Evolutionary conservation across 2,113 vertebrate species (phyloP).

Genomic region (Carassius gibelio): DNA sequence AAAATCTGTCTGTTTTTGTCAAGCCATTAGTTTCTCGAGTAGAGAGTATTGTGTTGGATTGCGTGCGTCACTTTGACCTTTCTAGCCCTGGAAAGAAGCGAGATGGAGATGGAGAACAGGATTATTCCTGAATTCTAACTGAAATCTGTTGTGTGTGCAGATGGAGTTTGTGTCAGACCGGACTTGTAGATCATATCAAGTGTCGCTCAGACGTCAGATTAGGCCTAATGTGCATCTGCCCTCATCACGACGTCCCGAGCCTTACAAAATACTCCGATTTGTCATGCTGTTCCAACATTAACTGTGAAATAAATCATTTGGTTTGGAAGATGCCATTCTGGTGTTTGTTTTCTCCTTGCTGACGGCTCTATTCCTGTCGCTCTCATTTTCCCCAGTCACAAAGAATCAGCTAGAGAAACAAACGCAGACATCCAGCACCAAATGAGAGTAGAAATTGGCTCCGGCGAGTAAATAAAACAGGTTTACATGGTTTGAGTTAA

Average conservation of each 20-base stretch:
- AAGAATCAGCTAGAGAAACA: conserved; percentile 11
- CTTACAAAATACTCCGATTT: conserved; percentile 31
- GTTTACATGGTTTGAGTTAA: background rate
- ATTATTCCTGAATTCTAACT: background rate
- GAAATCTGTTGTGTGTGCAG: conserved; percentile 15
- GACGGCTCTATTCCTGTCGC: conserved; percentile 19
- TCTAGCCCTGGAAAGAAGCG: conserved; percentile 46
- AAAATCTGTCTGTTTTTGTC: background rate
- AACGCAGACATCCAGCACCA: background rate
- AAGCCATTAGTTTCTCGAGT: background rate
- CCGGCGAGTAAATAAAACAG: background rate
- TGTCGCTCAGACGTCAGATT: conserved; percentile 38
- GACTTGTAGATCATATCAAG: conserved; percentile 37
- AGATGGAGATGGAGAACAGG: conserved; percentile 9
- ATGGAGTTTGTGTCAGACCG: conserved; percentile 7
- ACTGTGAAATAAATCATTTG: conserved; percentile 39
- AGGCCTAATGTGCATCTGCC: conserved; percentile 34
- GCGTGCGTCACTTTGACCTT: background rate
- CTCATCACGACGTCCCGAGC: background rate
- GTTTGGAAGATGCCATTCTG: conserved; percentile 28
- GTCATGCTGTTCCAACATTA: conserved; percentile 31
- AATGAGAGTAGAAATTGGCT: conserved; percentile 15
- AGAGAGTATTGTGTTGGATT: conserved; percentile 5
- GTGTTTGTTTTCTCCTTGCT: conserved; percentile 22
- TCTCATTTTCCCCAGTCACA: conserved; percentile 30